Conservation (phyloP, 2,888 invertebrate species). For the Caenorhabditis sp. region DNA sequence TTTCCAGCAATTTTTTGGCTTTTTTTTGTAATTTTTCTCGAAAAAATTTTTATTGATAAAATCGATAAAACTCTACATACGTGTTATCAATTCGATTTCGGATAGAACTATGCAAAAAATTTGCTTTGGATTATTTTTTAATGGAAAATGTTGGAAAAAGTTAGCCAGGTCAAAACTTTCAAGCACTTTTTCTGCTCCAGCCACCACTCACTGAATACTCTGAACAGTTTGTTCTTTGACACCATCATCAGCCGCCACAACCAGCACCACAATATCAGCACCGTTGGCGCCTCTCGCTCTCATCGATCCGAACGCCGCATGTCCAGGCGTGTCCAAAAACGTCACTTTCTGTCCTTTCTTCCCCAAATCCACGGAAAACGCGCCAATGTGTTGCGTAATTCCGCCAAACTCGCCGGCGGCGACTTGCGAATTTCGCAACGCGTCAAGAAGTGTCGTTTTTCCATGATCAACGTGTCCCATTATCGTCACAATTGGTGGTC, state of each 20-base stretch:
- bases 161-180: neutral
- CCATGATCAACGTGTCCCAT: slow-evolving; percentile 99
- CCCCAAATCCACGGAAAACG: slow-evolving; percentile 78
- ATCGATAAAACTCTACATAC: too few relatives aligned
- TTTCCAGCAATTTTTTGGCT: too few relatives aligned
- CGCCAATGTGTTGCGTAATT: slow-evolving; percentile 98
- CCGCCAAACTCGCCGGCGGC: slow-evolving; percentile 94
- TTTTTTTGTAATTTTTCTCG: too few relatives aligned
- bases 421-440: slow-evolving; percentile 79
- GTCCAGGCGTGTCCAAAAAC: slow-evolving; percentile 97
- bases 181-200: neutral
- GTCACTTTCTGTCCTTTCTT: slow-evolving; percentile 76
- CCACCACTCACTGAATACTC: slow-evolving; percentile 78
- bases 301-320: slow-evolving; percentile 95
- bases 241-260: slow-evolving; percentile 98
- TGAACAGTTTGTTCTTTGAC: slow-evolving; percentile 95
- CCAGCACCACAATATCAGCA: slow-evolving; percentile 84
- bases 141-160: neutral
- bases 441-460: slow-evolving; percentile 87
- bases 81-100: too few relatives aligned
- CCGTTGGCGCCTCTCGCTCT: slow-evolving; percentile 88
- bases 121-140: neutral
- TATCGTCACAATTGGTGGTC: slow-evolving; percentile 93
- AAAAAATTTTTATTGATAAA: too few relatives aligned
- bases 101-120: too few relatives aligned